A percentile compares a stretch with the other conserved stretches of the same genome.
These are phyloP conservation scores for Hylia prasina DNA, from an alignment of 2,113 vertebrate genomes.

Conservation along the genomic window DNA sequence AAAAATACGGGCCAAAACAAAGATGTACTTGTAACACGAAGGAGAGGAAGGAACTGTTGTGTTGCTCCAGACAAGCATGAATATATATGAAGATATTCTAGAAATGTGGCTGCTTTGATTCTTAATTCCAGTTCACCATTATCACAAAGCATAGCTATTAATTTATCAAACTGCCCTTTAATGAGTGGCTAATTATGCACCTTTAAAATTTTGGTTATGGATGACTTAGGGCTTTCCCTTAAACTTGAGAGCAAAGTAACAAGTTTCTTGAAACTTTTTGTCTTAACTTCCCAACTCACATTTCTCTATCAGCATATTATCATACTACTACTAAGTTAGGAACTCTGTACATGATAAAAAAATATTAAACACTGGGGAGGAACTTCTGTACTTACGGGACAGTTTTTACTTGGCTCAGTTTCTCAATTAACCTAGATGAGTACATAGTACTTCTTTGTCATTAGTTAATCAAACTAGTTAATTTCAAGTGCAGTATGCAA, in stretches of 20 bases:
- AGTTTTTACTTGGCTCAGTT: neutral
- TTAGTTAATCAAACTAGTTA: neutral
- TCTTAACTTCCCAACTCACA: neutral
- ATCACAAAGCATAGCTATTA: neutral
- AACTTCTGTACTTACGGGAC: neutral
- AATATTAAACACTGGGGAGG: neutral
- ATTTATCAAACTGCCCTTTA: neutral
- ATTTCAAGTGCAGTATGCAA: neutral
- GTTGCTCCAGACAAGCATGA: neutral
- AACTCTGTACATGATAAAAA: neutral
- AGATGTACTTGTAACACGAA: neutral
- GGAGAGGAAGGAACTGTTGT: fast-evolving
- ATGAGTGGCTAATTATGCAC: neutral
- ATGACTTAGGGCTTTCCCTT: neutral
- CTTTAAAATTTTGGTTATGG: neutral
- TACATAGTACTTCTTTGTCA: neutral
- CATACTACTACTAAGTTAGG: neutral
- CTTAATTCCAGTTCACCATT: neutral
- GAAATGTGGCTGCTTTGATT: neutral
- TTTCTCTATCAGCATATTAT: neutral
- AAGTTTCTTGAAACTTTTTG: neutral
- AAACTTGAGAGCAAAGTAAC: neutral
- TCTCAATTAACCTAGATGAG: neutral
- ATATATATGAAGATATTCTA: neutral
- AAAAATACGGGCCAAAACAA: neutral